phyloP scores from a whole-genome alignment of 2,113 vertebrate genomes.

The Aleadryas rufinucha region DNA sequence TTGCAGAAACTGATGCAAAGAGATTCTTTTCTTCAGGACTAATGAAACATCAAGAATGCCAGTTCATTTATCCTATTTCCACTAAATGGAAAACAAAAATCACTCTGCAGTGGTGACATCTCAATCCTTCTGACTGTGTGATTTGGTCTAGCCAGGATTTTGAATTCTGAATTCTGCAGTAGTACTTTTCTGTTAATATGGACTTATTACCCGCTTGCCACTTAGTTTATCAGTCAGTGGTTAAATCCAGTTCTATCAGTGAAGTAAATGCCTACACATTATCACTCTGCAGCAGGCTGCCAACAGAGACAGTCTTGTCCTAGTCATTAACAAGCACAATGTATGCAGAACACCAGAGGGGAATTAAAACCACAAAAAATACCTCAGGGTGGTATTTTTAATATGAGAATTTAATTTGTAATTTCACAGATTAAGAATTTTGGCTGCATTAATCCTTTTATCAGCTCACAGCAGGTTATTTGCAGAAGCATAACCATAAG shows the following conservation, averaged over 20 bases:
- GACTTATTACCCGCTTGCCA: conserved; percentile 83
- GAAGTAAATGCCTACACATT: conserved; percentile 81
- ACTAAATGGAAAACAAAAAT: conserved; percentile 52
- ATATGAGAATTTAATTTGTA: conserved; percentile 93
- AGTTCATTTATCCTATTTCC: conserved; percentile 41
- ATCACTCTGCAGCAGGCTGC: conserved; percentile 81
- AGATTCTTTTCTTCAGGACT: conserved; percentile 15
- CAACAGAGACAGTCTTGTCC: conserved; percentile 78
- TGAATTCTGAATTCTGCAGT: conserved; percentile 77
- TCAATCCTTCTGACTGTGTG: conserved; percentile 73
- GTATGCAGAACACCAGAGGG: conserved; percentile 86
- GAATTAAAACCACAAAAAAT: conserved; percentile 89
- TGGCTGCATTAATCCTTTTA: conserved; percentile 96
- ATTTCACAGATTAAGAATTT: conserved; percentile 94
- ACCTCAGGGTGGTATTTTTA: conserved; percentile 90
- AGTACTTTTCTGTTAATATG: conserved; percentile 80
- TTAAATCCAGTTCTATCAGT: conserved; percentile 81
- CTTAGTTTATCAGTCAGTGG: conserved; percentile 83
- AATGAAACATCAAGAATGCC: not conserved
- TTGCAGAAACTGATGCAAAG: not conserved
- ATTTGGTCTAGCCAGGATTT: conserved; percentile 76
- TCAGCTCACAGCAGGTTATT: conserved; percentile 96
- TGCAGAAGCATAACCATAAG: conserved; percentile 86
- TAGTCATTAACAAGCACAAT: conserved; percentile 84
- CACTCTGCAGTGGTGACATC: conserved; percentile 67